phyloP scores from a whole-genome alignment of 2,888 invertebrate genomes.

The Athalia rosae region DNA sequence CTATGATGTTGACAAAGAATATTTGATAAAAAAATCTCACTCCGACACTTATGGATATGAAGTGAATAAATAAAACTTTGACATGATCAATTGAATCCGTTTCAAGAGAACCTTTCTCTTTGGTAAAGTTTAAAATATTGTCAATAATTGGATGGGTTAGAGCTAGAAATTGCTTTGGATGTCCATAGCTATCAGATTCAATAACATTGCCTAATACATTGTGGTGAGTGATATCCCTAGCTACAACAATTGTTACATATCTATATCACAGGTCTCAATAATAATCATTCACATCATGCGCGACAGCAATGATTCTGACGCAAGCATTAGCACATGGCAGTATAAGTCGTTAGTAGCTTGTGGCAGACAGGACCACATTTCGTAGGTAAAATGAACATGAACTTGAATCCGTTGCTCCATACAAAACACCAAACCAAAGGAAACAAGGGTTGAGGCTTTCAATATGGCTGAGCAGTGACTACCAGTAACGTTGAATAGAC shows the following conservation, averaged over 20 bases:
- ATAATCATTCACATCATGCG: slow-evolving; percentile 20
- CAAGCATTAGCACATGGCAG: slow-evolving; percentile 1
- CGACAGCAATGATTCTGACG: slow-evolving; percentile 11
- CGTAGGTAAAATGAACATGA: neutral
- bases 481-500: neutral
- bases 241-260: neutral
- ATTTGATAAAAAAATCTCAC: too few relatives aligned
- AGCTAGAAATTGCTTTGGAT: too few relatives aligned
- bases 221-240: neutral
- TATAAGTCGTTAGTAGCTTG: too few relatives aligned
- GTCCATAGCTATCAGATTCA: neutral
- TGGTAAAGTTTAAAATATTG: too few relatives aligned
- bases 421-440: slow-evolving; percentile 2
- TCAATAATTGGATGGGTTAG: too few relatives aligned
- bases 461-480: neutral
- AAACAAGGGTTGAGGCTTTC: slow-evolving; percentile 13
- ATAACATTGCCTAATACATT: neutral
- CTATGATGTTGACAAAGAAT: too few relatives aligned
- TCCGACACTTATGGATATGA: too few relatives aligned
- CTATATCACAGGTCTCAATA: slow-evolving; percentile 1
- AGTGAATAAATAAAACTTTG: too few relatives aligned
- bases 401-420: neutral
- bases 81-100: too few relatives aligned
- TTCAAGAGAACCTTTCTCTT: too few relatives aligned
- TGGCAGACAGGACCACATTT: too few relatives aligned